A percentile compares a stretch with the other conserved stretches of the same genome.
Conservation (phyloP, 2,888 invertebrate species). For the Clostera curtula region DNA sequence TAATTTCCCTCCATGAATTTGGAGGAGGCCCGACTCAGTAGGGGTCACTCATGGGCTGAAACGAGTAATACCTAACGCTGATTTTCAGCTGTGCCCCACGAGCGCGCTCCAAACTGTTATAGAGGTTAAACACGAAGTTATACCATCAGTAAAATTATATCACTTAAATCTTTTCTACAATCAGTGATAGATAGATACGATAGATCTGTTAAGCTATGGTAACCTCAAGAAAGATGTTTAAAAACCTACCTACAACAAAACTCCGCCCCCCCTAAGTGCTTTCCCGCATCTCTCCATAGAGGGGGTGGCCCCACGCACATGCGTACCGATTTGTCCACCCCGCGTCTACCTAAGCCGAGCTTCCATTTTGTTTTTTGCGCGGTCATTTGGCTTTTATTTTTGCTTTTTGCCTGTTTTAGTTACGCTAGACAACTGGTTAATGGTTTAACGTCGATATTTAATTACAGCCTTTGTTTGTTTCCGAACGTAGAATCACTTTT, state of each 20-base stretch:
- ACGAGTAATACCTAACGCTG: no score
- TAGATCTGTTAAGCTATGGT: slow-evolving; percentile 5
- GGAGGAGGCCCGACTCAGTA: no score
- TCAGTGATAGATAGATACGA: no score
- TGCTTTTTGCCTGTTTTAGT: slow-evolving; percentile 22
- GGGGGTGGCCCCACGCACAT: slow-evolving; percentile 50
- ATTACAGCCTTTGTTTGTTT: slow-evolving; percentile 3
- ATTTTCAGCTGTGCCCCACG: no score
- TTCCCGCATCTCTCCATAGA: slow-evolving; percentile 24
- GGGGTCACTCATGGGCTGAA: no score
- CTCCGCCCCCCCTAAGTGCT: slow-evolving; percentile 29
- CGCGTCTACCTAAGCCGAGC: slow-evolving; percentile 52
- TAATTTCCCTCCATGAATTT: no score
- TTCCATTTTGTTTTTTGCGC: slow-evolving; percentile 69
- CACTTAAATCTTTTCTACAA: no score
- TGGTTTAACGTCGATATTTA: slow-evolving; percentile 10
- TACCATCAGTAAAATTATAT: no score
- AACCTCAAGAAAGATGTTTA: slow-evolving; percentile 37
- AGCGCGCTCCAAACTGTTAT: no score
- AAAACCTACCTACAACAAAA: slow-evolving; percentile 38
- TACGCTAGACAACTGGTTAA: slow-evolving; percentile 23
- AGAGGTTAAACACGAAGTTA: no score
- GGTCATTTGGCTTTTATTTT: slow-evolving; percentile 24
- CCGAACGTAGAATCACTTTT: background rate
- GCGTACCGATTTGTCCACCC: slow-evolving; percentile 43